Conservation (phyloP, 2,888 invertebrate genomes). For the Lymantria dispar region DNA sequence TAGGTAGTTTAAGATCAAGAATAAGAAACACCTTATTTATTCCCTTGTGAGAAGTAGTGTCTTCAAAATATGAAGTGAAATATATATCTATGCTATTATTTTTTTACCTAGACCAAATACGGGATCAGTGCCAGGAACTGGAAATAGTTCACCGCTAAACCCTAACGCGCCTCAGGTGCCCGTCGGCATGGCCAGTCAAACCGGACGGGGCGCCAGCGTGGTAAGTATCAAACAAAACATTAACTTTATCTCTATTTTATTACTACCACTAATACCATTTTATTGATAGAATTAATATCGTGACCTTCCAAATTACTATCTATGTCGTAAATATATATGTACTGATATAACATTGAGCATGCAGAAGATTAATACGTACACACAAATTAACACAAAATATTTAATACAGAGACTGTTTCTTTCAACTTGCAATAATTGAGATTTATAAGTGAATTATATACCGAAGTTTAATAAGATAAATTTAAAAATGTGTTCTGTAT, state of each 20-base stretch:
- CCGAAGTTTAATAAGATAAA: too few species aligned
- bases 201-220: constrained; percentile 93
- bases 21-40: too few species aligned
- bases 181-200: constrained; percentile 88
- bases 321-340: neutral
- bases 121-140: constrained; percentile 69
- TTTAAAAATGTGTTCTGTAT: too few species aligned
- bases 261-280: neutral
- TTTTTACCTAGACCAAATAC: constrained; percentile 43
- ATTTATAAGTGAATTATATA: too few species aligned
- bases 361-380: too few species aligned
- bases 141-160: constrained; percentile 78
- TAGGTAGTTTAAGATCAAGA: too few species aligned
- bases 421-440: too few species aligned
- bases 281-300: neutral
- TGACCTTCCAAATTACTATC: neutral
- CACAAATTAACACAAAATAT: too few species aligned
- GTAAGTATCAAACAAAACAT: constrained; percentile 78
- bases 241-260: neutral
- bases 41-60: too few species aligned
- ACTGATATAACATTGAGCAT: neutral
- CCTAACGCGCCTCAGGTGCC: constrained; percentile 86
- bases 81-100: neutral
- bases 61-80: too few species aligned
- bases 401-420: too few species aligned